Conservation (phyloP, 2,797 vertebrate genomes). For the Huso huso region DNA sequence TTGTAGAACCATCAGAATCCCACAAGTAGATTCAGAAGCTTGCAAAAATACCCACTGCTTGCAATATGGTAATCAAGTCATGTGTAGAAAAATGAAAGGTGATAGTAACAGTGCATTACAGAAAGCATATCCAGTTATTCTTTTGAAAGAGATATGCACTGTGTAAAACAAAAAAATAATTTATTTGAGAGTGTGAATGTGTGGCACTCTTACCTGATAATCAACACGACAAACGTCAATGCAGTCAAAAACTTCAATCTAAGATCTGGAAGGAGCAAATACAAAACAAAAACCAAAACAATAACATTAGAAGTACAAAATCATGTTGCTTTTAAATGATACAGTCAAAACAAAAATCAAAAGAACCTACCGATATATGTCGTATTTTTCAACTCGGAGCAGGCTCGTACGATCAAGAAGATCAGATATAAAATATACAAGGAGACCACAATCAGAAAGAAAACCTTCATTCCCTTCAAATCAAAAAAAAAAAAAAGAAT, state of each 20-base stretch:
- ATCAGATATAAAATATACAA: conserved; percentile 82
- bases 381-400: conserved; percentile 91
- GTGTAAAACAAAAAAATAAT: too few relatives aligned
- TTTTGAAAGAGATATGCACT: too few relatives aligned
- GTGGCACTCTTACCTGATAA: conserved; percentile 73
- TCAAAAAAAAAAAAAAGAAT: background rate
- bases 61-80: too few relatives aligned
- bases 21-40: too few relatives aligned
- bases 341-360: background rate
- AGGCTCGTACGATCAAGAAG: conserved; percentile 88
- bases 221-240: conserved; percentile 82
- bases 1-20: too few relatives aligned
- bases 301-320: background rate
- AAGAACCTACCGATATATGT: conserved; percentile 80
- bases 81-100: too few relatives aligned
- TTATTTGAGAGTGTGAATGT: too few relatives aligned
- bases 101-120: too few relatives aligned
- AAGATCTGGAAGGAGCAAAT: conserved; percentile 62
- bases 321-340: background rate
- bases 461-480: conserved; percentile 84
- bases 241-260: conserved; percentile 90
- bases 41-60: too few relatives aligned
- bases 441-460: conserved; percentile 78
- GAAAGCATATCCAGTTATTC: too few relatives aligned
- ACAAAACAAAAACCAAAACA: background rate